Evolutionary conservation across 1,140 invertebrate genomes (phyloP).

Genomic region (Diploscapter pachys): DNA sequence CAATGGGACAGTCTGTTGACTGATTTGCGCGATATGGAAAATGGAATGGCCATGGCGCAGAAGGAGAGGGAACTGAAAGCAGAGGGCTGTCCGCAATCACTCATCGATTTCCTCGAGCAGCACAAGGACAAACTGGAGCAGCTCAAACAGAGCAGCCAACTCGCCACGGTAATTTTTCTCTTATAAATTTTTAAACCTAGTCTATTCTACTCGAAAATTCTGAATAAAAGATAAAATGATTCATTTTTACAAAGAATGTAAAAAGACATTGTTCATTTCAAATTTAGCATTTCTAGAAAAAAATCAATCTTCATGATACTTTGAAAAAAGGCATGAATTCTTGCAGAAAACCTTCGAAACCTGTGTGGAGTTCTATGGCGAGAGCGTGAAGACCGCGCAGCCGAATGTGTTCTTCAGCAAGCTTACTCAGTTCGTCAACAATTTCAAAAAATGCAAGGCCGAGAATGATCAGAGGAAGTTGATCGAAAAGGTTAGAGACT

Average conservation of each 20-base stretch:
- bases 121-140: constrained; percentile 30
- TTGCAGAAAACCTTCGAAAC: constrained; percentile 36
- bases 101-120: constrained; percentile 37
- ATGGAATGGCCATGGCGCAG: constrained; percentile 38
- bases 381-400: constrained; percentile 34
- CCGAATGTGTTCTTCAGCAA: constrained; percentile 43
- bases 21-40: constrained; percentile 40
- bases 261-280: background rate
- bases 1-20: constrained; percentile 36
- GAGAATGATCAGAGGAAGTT: constrained; percentile 33
- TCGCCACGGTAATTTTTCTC: constrained; percentile 16
- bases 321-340: background rate
- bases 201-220: background rate
- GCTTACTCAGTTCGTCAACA: constrained; percentile 38
- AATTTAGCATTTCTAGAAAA: background rate
- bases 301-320: background rate
- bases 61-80: constrained; percentile 42
- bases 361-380: constrained; percentile 50
- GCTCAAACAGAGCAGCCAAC: constrained; percentile 22
- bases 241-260: background rate
- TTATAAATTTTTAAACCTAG: background rate
- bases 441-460: constrained; percentile 37
- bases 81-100: constrained; percentile 32
- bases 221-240: background rate
- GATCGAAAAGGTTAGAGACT: constrained; percentile 20